Percentiles rank a stretch among this genome's conserved stretches.
phyloP scores from a whole-genome alignment of 2,888 invertebrate genomes.

The Antheraea assamensis region DNA sequence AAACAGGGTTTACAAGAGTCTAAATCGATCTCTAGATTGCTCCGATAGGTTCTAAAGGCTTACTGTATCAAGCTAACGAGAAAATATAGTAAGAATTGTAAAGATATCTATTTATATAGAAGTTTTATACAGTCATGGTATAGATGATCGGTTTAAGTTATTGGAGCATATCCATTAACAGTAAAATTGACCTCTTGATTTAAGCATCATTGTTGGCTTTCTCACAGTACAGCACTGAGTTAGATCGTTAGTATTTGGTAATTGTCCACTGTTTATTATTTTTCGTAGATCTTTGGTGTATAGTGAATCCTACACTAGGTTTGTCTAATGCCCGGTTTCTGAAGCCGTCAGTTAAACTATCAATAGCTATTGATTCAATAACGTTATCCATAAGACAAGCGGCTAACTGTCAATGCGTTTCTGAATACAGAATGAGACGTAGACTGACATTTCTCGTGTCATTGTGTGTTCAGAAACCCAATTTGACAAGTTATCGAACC shows the following conservation, averaged over 20 bases:
- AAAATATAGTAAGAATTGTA: not conserved
- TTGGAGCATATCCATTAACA: not conserved
- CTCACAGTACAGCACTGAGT: not conserved
- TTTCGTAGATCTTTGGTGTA: not conserved
- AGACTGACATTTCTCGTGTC: too few relatives aligned
- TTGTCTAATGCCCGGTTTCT: too few relatives aligned
- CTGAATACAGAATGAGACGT: too few relatives aligned
- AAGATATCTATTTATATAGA: not conserved
- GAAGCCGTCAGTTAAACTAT: too few relatives aligned
- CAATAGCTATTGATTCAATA: too few relatives aligned
- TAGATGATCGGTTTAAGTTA: not conserved
- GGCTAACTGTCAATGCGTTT: too few relatives aligned
- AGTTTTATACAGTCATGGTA: too few relatives aligned
- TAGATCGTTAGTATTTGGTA: not conserved
- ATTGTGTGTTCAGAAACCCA: too few relatives aligned
- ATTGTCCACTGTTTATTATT: not conserved
- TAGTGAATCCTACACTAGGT: not conserved
- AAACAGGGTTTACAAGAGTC: slow-evolving; percentile 1
- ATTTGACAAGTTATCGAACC: too few relatives aligned
- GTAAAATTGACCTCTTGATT: not conserved
- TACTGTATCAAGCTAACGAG: not conserved
- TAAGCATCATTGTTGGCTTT: too few relatives aligned
- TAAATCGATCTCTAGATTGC: not conserved
- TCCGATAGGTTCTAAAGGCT: not conserved
- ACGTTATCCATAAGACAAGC: too few relatives aligned